Evolutionary conservation across 2,113 vertebrate species (phyloP), one percentile per base, ranked within the genome.

Genomic region (Aegypius monachus): DNA sequence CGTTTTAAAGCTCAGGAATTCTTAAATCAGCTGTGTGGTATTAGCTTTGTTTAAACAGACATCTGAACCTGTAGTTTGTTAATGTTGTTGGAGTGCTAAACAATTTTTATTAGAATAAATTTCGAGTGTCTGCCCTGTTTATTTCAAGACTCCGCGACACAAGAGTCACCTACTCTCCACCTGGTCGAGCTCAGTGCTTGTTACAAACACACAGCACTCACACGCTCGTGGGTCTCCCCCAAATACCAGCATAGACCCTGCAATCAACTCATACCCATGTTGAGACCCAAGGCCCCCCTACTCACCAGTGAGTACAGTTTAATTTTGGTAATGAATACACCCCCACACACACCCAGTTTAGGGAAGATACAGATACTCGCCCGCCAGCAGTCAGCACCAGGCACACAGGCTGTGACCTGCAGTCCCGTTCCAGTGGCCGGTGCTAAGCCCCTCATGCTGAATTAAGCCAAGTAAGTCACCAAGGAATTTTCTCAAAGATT

Each of bases 221-320:
- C 17, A 45, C 8, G 13, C 12, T 40, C 2, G 0, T 4, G 2
- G 4, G 23, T n/a, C 8, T 45, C 18, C 17, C 13, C 14, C 2
- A 1, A 11, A 29, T 11, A 52, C 16, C 65, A 63, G n/a, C 17
- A 73, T 1, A 68, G n/a, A 73, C n/a, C 6, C 38, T 3, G 2
- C 13, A 53, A 16, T 12, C 26, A 58, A 5, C 25, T 20, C 23
- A 52, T 36, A 26, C 5, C 5, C 1, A 9, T 77, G 10, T 2
- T 58, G 42, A 43, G 59, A 88, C 6, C 9, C 4, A 2, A 52
- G 11, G 17, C 2, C 6, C 1, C 1, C 3, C 31, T 43, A 4
- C 9, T 68, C 3, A 6, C 13, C 53, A 68, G 17, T 2, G 5
- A 32, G 12, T 10, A 31, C 16, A 48, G 21, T 10, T 70, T 43